Conservation (phyloP, 2,797 vertebrate species). For the Discoglossus pictus region DNA sequence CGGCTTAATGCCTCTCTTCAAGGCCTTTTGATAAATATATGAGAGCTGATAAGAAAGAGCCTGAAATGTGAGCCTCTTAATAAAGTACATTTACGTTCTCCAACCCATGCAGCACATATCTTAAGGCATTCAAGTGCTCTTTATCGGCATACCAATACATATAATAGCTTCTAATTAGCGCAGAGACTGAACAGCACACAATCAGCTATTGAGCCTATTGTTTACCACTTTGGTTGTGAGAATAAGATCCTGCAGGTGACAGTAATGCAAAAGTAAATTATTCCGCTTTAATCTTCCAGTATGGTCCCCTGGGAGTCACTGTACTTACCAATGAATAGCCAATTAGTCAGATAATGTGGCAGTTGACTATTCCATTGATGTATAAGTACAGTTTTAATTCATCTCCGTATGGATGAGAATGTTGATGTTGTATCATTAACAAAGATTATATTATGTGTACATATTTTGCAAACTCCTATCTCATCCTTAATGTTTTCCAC, state of each 20-base stretch:
- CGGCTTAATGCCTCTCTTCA: neutral
- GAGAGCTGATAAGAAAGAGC: neutral
- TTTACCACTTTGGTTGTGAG: neutral
- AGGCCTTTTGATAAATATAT: neutral
- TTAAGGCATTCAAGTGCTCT: neutral
- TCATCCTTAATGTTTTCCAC: no score
- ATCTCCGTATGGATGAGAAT: neutral
- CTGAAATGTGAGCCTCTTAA: conserved; percentile 4
- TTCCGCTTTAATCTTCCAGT: neutral
- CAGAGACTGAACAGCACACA: neutral
- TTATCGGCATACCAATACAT: neutral
- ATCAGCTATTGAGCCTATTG: neutral
- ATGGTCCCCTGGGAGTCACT: neutral
- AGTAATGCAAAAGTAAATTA: neutral
- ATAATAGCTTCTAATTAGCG: conserved; percentile 1
- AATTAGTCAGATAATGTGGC: neutral
- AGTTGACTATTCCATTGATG: neutral
- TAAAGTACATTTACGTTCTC: neutral
- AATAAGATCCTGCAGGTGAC: conserved; percentile 15
- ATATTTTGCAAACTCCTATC: no score
- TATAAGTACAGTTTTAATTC: neutral
- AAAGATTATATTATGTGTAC: no score
- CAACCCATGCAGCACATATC: neutral
- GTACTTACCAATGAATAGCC: neutral
- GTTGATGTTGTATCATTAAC: neutral